Evolutionary conservation across 2,888 invertebrate species (phyloP).

Genomic region (Amblyjoppa fuscipennis): DNA sequence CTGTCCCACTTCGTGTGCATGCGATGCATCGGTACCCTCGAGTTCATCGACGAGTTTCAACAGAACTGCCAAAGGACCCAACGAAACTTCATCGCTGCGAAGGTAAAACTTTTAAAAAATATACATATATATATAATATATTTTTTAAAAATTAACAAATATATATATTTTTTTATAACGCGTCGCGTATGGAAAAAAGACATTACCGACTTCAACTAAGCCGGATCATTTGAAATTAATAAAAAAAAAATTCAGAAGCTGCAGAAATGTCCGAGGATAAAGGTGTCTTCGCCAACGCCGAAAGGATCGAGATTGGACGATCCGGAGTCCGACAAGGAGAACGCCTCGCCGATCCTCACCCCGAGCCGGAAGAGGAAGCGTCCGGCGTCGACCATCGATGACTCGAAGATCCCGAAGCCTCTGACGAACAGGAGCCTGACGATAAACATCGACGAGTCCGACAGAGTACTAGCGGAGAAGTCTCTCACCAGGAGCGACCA

Average conservation of each 20-base stretch:
- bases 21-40: conserved; percentile 77
- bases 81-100: conserved; percentile 61
- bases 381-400: conserved; percentile 22
- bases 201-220: too few relatives aligned
- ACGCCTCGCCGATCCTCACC: conserved; percentile 66
- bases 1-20: conserved; percentile 77
- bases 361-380: conserved; percentile 49
- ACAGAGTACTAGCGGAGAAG: background rate
- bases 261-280: conserved; percentile 23
- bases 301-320: conserved; percentile 49
- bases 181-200: too few relatives aligned
- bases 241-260: conserved; percentile 4
- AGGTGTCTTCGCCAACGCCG: background rate
- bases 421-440: conserved; percentile 2
- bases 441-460: conserved; percentile 34
- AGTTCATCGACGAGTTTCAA: conserved; percentile 79
- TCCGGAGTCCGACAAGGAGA: conserved; percentile 79
- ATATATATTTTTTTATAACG: too few relatives aligned
- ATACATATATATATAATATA: background rate
- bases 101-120: conserved; percentile 56
- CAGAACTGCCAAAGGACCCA: conserved; percentile 76
- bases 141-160: background rate
- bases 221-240: too few relatives aligned
- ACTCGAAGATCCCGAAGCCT: conserved; percentile 18
- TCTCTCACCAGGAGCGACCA: conserved; percentile 5